A percentile compares a stretch with the other conserved stretches of the same genome.
These are phyloP conservation scores for Xenus cinereus DNA, from an alignment of 2,113 vertebrate genomes.

Conservation along the genomic window DNA sequence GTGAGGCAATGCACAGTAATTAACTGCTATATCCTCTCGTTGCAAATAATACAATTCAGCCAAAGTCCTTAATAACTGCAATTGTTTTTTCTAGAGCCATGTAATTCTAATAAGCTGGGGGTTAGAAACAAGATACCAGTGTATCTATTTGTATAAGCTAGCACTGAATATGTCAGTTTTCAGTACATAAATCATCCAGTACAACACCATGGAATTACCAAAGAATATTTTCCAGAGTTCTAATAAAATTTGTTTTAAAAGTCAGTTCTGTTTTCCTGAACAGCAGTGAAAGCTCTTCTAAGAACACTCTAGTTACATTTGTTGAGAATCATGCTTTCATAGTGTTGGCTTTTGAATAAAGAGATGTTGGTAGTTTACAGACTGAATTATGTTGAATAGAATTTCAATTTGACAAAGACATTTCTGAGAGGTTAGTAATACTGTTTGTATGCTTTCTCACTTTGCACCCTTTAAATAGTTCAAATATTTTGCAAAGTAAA, in stretches of 20 bases:
- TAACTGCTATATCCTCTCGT: background rate
- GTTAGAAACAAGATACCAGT: background rate
- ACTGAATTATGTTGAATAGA: background rate
- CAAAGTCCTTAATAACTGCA: background rate
- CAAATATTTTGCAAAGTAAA: background rate
- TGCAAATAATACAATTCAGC: background rate
- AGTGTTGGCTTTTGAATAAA: background rate
- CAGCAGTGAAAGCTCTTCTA: background rate
- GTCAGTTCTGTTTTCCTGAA: background rate
- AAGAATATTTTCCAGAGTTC: background rate
- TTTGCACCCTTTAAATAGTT: background rate
- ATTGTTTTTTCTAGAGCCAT: background rate
- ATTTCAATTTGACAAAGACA: background rate
- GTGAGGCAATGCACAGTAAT: background rate
- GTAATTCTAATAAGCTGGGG: background rate
- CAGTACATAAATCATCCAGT: background rate
- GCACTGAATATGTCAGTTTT: background rate
- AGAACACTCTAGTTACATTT: background rate
- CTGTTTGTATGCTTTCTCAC: background rate
- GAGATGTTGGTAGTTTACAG: background rate
- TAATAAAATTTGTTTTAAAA: slow-evolving; percentile 21
- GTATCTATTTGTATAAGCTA: background rate
- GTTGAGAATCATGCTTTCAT: background rate
- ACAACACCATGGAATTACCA: background rate
- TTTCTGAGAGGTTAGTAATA: background rate